Percentiles rank a stretch among this genome's conserved stretches.
phyloP scores from a whole-genome alignment of 2,888 invertebrate genomes.

The Euplexia lucipara region DNA sequence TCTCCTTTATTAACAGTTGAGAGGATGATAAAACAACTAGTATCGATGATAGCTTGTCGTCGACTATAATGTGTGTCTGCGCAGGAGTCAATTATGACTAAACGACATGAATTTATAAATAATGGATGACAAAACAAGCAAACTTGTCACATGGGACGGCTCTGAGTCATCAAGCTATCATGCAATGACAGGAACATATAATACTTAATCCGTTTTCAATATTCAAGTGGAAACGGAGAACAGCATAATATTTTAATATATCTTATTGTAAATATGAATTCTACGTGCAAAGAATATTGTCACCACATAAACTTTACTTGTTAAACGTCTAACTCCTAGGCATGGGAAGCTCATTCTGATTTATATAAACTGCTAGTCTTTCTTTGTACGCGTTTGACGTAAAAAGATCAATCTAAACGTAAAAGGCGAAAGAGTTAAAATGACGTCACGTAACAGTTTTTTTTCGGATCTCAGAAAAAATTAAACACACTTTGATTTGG shows the following conservation, averaged over 20 bases:
- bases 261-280: slow-evolving; percentile 28
- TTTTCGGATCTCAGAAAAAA: slow-evolving; percentile 30
- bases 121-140: slow-evolving; percentile 63
- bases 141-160: slow-evolving; percentile 46
- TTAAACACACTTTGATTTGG: slow-evolving; percentile 46
- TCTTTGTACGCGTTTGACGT: slow-evolving; percentile 25
- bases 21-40: slow-evolving; percentile 70
- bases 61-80: slow-evolving; percentile 66
- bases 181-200: slow-evolving; percentile 34
- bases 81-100: slow-evolving; percentile 76
- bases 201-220: slow-evolving; percentile 30
- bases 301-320: slow-evolving; percentile 18
- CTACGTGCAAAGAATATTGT: background rate
- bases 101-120: slow-evolving; percentile 81
- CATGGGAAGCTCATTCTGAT: slow-evolving; percentile 15
- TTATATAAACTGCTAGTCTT: slow-evolving; percentile 21
- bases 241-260: slow-evolving; percentile 18
- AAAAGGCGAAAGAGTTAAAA: slow-evolving; percentile 45
- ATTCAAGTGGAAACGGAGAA: slow-evolving; percentile 28
- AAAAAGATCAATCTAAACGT: slow-evolving; percentile 33
- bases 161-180: slow-evolving; percentile 53
- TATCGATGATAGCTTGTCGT: slow-evolving; percentile 75
- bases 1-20: slow-evolving; percentile 56
- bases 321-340: background rate
- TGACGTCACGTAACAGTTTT: slow-evolving; percentile 57